phyloP scores from a whole-genome alignment of 1,140 invertebrate species.

The Lepidostoma basale region DNA sequence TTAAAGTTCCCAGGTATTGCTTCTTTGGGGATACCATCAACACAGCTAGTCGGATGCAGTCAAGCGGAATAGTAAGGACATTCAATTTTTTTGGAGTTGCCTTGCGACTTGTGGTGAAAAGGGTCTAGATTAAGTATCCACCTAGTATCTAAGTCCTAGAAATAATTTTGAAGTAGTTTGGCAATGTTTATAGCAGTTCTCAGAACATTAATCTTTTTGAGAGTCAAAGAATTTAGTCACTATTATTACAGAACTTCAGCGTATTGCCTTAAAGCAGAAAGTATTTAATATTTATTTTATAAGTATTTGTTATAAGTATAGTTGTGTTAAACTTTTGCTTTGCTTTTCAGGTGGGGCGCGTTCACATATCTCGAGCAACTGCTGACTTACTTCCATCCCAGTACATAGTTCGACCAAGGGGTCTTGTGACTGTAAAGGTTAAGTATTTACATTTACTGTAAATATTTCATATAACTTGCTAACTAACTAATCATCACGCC shows the following conservation, averaged over 20 bases:
- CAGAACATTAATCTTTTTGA: too few species aligned
- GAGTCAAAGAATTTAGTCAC: not conserved
- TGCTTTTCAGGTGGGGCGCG: conserved; percentile 45
- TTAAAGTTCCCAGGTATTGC: conserved; percentile 76
- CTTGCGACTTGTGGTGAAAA: not conserved
- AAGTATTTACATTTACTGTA: too few species aligned
- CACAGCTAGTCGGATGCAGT: conserved; percentile 86
- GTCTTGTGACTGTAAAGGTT: conserved; percentile 77
- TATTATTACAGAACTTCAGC: too few species aligned
- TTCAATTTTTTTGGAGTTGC: not conserved
- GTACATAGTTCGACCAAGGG: conserved; percentile 70
- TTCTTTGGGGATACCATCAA: conserved; percentile 83
- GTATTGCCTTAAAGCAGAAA: too few species aligned
- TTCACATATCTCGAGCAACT: conserved; percentile 53
- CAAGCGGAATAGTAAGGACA: conserved; percentile 49
- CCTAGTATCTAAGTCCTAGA: not conserved
- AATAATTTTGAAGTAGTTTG: too few species aligned
- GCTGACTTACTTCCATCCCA: conserved; percentile 52
- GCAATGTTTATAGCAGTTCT: too few species aligned
- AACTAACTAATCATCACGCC: too few species aligned
- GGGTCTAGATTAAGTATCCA: not conserved
- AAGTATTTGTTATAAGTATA: too few species aligned
- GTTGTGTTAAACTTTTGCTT: too few species aligned
- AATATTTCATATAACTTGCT: too few species aligned
- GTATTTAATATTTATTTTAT: too few species aligned